A percentile compares a stretch with the other conserved stretches of the same genome.
These are phyloP conservation scores for Scaptomyza flava DNA, from an alignment of 2,888 invertebrate genomes.

Conservation along the genomic window DNA sequence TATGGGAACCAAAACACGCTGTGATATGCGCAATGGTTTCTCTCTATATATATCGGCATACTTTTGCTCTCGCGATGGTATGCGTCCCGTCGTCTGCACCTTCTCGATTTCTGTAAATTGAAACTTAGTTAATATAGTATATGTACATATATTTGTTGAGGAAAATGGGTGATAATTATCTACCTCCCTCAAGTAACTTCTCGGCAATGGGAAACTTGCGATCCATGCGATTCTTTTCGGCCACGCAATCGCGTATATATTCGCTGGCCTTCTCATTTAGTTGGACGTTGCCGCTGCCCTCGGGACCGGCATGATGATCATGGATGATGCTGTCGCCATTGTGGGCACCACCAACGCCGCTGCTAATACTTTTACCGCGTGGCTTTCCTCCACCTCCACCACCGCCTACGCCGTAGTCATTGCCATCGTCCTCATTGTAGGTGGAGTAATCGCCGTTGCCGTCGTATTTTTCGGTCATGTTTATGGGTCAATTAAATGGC, in stretches of 20 bases:
- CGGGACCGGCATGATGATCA: slow-evolving; percentile 81
- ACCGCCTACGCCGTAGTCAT: slow-evolving; percentile 71
- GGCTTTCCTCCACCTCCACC: slow-evolving; percentile 50
- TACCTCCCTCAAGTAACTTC: slow-evolving; percentile 91
- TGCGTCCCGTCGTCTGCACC: slow-evolving; percentile 89
- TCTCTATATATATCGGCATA: slow-evolving; percentile 91
- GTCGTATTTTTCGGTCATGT: slow-evolving; percentile 84
- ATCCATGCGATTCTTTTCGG: slow-evolving; percentile 89
- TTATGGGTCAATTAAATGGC: slow-evolving; percentile 45
- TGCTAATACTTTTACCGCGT: slow-evolving; percentile 66
- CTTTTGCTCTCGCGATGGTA: slow-evolving; percentile 87
- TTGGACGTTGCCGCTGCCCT: slow-evolving; percentile 82
- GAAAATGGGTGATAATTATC: slow-evolving; percentile 2
- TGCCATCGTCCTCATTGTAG: slow-evolving; percentile 82
- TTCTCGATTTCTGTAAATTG: slow-evolving; percentile 88
- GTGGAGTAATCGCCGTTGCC: slow-evolving; percentile 84
- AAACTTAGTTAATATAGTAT: not conserved
- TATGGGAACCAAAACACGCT: slow-evolving; percentile 83
- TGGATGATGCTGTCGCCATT: slow-evolving; percentile 80
- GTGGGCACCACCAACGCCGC: slow-evolving; percentile 76
- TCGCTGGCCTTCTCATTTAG: slow-evolving; percentile 90
- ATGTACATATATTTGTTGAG: not conserved
- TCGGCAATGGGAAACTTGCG: slow-evolving; percentile 89
- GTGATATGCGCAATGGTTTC: slow-evolving; percentile 82
- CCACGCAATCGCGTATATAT: slow-evolving; percentile 90